Evolutionary conservation across 2,888 invertebrate genomes (phyloP), one percentile per base, ranked within the genome.

Genomic region (Vanessa cardui): DNA sequence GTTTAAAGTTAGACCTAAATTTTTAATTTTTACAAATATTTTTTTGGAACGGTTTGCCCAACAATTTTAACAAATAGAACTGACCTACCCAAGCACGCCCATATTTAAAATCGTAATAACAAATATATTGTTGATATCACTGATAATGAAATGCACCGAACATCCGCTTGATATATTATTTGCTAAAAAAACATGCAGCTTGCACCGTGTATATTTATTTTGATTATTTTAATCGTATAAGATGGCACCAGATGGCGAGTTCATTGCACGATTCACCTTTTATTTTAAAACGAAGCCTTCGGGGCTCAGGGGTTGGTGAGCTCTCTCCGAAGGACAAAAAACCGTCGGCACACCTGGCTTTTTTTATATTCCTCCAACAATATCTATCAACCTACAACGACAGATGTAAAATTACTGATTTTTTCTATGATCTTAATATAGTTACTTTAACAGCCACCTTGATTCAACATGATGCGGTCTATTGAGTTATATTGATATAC

Each of bases 201-300:
- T 70, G 73, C 68, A 70, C 56, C 21, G 50, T 67, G 67, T 70
- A 67, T 68, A 62, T 64, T 49, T 65, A 66, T 71, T 70, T 62
- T 61, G 62, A 63, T 68, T 71, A 64, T 64, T n/a, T 66, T 68
- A 64, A 78, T 80, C 73, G 76, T 68, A 83, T 77, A 82, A 83
- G 83, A 82, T 83, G 80, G 80, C 73, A 84, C 91, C 91, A 90
- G 90, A 89, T 90, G 90, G 80, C 64, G 78, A 76, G 90, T 90
- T 91, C 90, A 89, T 83, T 82, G 88, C 76, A 83, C 88, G 81
- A 76, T 72, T 79, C 75, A 79, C 80, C 80, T 87, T 87, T 87
- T 85, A 82, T 87, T 89, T 87, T 86, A 81, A 80, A 83, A 76
- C 78, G 79, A 80, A 82, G 80, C 80, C 80, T 77, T 76, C 64